A percentile compares a stretch with the other conserved stretches of the same genome.
phyloP scores from a whole-genome alignment of 1,140 invertebrate genomes.

The Rhysida immarginata region DNA sequence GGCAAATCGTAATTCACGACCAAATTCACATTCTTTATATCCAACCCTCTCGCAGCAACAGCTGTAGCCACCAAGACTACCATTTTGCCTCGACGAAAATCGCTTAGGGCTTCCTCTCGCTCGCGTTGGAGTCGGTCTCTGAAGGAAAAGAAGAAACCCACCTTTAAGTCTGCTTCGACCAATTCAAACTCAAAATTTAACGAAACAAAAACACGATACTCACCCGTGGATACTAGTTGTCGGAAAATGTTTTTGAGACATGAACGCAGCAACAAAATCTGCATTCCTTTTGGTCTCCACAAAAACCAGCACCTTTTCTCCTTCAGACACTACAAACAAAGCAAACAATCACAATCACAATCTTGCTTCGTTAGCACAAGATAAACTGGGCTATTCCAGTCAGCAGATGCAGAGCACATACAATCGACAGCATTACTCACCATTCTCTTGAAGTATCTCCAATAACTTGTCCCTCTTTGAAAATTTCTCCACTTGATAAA shows the following conservation, averaged over 20 bases:
- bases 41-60: slow-evolving; percentile 78
- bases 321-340: slow-evolving; percentile 24
- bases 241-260: slow-evolving; percentile 48
- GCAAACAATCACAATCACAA: too few species aligned
- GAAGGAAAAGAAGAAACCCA: slow-evolving; percentile 11
- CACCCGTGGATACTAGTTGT: slow-evolving; percentile 83
- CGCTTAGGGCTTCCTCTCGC: slow-evolving; percentile 66
- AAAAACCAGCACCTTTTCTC: slow-evolving; percentile 62
- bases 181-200: neutral
- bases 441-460: slow-evolving; percentile 48
- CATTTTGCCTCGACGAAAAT: slow-evolving; percentile 58
- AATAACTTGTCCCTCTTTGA: slow-evolving; percentile 58
- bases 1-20: slow-evolving; percentile 90
- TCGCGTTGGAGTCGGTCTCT: slow-evolving; percentile 70
- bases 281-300: slow-evolving; percentile 75
- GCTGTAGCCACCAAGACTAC: slow-evolving; percentile 78
- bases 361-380: too few species aligned
- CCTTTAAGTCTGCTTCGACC: too few species aligned
- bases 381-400: too few species aligned
- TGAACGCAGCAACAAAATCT: slow-evolving; percentile 65
- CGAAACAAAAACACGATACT: slow-evolving; percentile 9
- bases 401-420: too few species aligned
- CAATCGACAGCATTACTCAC: too few species aligned
- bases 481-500: slow-evolving; percentile 53
- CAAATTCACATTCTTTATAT: slow-evolving; percentile 65